phyloP scores from a whole-genome alignment of 2,113 vertebrate species.

The Indicator indicator region DNA sequence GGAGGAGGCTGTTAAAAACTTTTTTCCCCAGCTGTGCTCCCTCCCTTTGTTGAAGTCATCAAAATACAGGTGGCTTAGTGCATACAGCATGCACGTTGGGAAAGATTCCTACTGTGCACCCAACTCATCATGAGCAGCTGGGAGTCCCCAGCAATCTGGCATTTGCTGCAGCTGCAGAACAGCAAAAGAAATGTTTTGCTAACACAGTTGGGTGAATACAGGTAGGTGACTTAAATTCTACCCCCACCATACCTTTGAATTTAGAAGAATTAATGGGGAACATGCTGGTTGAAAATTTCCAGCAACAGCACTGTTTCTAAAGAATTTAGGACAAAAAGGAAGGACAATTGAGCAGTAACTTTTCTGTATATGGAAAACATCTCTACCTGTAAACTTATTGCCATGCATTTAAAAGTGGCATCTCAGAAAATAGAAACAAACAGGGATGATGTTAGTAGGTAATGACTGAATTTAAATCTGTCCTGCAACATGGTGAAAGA shows the following conservation, averaged over 20 bases:
- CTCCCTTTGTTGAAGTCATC: not conserved
- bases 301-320: not conserved
- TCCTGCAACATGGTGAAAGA: not conserved
- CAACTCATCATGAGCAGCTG: not conserved
- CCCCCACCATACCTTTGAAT: not conserved
- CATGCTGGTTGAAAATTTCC: not conserved
- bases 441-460: not conserved
- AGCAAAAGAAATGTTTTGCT: constrained; percentile 76
- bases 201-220: constrained; percentile 74
- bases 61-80: not conserved
- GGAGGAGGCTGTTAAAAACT: not conserved
- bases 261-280: not conserved
- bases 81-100: not conserved
- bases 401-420: not conserved
- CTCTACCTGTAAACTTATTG: not conserved
- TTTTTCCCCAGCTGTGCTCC: not conserved
- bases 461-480: not conserved
- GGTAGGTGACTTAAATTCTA: constrained; percentile 40
- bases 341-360: not conserved
- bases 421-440: not conserved
- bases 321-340: not conserved
- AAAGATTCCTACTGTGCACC: not conserved
- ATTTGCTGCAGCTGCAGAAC: constrained; percentile 70
- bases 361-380: not conserved
- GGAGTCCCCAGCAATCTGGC: not conserved